Evolutionary conservation across 1,140 invertebrate genomes (phyloP).

Genomic region (Drosophila elegans): DNA sequence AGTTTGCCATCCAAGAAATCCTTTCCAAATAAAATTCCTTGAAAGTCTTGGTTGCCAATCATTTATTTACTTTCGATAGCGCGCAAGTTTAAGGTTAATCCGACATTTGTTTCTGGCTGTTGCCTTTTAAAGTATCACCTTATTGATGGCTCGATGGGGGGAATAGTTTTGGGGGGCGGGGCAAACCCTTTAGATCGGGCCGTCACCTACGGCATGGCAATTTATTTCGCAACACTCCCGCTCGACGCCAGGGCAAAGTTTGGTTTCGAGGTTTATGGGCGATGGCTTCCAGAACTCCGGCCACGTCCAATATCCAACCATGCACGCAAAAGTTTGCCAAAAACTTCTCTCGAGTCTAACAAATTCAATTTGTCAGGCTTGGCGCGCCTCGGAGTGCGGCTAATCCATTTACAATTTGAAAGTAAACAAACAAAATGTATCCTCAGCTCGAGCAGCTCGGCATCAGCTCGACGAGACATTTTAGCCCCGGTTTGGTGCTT

Average conservation of each 20-base stretch:
- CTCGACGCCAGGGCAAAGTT: constrained; percentile 51
- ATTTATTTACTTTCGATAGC: constrained; percentile 30
- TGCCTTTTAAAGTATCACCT: constrained; percentile 28
- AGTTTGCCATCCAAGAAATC: constrained; percentile 3
- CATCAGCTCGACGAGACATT: constrained; percentile 55
- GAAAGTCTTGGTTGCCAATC: background rate
- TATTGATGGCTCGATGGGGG: constrained; percentile 25
- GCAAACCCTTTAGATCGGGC: constrained; percentile 37
- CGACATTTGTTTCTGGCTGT: constrained; percentile 20
- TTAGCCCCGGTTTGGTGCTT: constrained; percentile 19
- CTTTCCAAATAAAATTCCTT: constrained; percentile 4
- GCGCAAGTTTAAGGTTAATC: constrained; percentile 31
- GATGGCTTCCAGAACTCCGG: constrained; percentile 39
- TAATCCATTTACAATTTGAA: constrained; percentile 82
- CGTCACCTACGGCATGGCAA: constrained; percentile 58
- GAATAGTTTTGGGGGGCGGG: constrained; percentile 14
- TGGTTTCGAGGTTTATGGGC: constrained; percentile 56
- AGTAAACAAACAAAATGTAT: constrained; percentile 80
- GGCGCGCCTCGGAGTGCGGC: constrained; percentile 61
- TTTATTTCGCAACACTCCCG: constrained; percentile 72
- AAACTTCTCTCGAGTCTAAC: constrained; percentile 76
- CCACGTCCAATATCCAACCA: constrained; percentile 71
- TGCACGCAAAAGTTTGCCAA: constrained; percentile 75
- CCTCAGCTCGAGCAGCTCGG: constrained; percentile 36
- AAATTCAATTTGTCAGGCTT: constrained; percentile 81